These are phyloP conservation scores for Ctenochaetus hawaiiensis DNA, from an alignment of 2,797 vertebrate genomes.

Conservation along the genomic window DNA sequence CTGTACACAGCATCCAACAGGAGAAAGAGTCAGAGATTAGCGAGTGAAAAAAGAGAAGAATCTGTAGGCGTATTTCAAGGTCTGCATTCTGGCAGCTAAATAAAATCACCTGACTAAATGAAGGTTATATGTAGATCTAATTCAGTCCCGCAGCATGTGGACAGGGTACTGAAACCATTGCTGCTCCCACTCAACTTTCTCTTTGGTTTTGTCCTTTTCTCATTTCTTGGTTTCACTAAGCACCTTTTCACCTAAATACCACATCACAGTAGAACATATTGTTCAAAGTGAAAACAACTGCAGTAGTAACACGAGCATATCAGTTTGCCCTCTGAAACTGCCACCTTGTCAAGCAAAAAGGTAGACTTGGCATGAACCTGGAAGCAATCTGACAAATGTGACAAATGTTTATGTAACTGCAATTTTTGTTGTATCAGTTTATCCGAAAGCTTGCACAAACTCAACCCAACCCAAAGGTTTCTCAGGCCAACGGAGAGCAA, in stretches of 20 bases:
- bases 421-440: slow-evolving; percentile 17
- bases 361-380: background rate
- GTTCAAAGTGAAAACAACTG: background rate
- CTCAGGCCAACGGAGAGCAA: background rate
- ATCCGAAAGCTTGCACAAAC: slow-evolving; percentile 25
- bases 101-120: slow-evolving; percentile 1
- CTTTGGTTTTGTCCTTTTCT: slow-evolving; percentile 36
- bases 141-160: background rate
- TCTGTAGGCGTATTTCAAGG: too few relatives aligned
- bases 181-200: slow-evolving; percentile 48
- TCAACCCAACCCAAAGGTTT: slow-evolving; percentile 22
- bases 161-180: slow-evolving; percentile 36
- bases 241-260: slow-evolving; percentile 16
- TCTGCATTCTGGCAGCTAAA: too few relatives aligned
- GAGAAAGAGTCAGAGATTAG: too few relatives aligned
- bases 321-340: background rate
- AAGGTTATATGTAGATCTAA: background rate
- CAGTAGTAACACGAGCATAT: background rate
- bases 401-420: slow-evolving; percentile 20
- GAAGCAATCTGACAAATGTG: slow-evolving; percentile 11
- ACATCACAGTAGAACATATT: background rate
- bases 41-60: too few relatives aligned
- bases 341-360: background rate
- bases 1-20: too few relatives aligned
- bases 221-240: slow-evolving; percentile 49